A percentile compares a stretch with the other conserved stretches of the same genome.
Conservation (phyloP, 2,888 invertebrate species). For the Drosophila paramelanica region DNA sequence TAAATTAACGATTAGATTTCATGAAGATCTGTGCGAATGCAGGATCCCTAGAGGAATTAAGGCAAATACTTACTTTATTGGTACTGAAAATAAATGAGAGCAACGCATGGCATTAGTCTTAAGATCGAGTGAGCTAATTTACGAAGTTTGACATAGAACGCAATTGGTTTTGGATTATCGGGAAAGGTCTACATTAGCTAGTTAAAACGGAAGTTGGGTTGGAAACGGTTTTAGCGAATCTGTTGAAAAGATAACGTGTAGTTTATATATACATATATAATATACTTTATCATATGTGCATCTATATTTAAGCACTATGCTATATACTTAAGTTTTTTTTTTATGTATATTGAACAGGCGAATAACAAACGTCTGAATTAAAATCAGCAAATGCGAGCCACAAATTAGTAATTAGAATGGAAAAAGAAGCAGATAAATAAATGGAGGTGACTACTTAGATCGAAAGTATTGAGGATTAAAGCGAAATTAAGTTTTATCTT, state of each 20-base stretch:
- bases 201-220: conserved; percentile 42
- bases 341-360: conserved; percentile 49
- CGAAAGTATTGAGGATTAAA: neutral
- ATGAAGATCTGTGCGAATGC: conserved; percentile 36
- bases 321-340: conserved; percentile 37
- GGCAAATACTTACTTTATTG: conserved; percentile 54
- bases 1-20: conserved; percentile 63
- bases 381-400: conserved; percentile 79
- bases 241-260: conserved; percentile 52
- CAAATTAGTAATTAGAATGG: conserved; percentile 53
- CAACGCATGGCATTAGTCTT: conserved; percentile 20
- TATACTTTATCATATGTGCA: conserved; percentile 28
- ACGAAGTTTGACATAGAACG: conserved; percentile 45
- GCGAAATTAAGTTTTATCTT: conserved; percentile 36
- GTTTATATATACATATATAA: conserved; percentile 30
- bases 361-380: conserved; percentile 49
- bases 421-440: conserved; percentile 11
- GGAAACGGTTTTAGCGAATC: conserved; percentile 50
- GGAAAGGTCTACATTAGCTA: conserved; percentile 48
- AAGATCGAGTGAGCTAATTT: conserved; percentile 27
- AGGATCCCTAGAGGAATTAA: conserved; percentile 35
- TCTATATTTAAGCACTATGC: conserved; percentile 22
- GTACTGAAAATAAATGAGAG: conserved; percentile 24
- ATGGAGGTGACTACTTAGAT: conserved; percentile 48
- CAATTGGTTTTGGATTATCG: conserved; percentile 21